Percentiles rank a stretch among this genome's conserved stretches.
Conservation (phyloP, 1,140 invertebrate species). For the Drosophila prosaltans region DNA sequence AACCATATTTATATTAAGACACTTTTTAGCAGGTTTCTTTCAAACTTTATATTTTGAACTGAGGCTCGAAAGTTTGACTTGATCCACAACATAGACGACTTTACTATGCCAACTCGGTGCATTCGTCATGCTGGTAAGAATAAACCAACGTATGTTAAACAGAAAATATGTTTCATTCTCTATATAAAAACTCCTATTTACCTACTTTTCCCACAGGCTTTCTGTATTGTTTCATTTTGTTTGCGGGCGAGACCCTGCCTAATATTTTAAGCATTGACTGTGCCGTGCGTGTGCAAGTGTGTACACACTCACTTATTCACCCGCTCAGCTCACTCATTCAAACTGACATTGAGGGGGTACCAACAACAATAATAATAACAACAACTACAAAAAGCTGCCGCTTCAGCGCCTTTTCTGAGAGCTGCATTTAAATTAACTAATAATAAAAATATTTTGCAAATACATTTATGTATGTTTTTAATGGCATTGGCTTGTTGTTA, state of each 20-base stretch:
- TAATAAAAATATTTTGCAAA: constrained; percentile 22
- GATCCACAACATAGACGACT: too few species aligned
- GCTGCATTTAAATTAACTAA: constrained; percentile 54
- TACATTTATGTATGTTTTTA: background rate
- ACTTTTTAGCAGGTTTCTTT: too few species aligned
- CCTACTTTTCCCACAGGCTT: too few species aligned
- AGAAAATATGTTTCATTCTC: too few species aligned
- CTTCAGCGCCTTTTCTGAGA: constrained; percentile 24
- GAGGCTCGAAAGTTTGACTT: too few species aligned
- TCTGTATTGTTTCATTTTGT: too few species aligned
- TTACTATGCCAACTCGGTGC: too few species aligned
- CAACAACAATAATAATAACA: constrained; percentile 7
- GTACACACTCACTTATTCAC: constrained; percentile 32
- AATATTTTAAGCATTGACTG: constrained; percentile 16
- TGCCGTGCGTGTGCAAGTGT: constrained; percentile 19
- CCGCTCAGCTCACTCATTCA: background rate
- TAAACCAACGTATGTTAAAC: too few species aligned
- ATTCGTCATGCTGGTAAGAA: too few species aligned
- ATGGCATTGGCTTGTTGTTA: constrained; percentile 22
- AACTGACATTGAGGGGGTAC: constrained; percentile 3
- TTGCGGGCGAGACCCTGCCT: background rate
- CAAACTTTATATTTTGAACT: too few species aligned
- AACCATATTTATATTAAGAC: too few species aligned
- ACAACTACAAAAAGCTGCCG: constrained; percentile 5
- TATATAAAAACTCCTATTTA: too few species aligned